Conservation (phyloP, 1,140 invertebrate genomes). For the Formica exsecta region DNA sequence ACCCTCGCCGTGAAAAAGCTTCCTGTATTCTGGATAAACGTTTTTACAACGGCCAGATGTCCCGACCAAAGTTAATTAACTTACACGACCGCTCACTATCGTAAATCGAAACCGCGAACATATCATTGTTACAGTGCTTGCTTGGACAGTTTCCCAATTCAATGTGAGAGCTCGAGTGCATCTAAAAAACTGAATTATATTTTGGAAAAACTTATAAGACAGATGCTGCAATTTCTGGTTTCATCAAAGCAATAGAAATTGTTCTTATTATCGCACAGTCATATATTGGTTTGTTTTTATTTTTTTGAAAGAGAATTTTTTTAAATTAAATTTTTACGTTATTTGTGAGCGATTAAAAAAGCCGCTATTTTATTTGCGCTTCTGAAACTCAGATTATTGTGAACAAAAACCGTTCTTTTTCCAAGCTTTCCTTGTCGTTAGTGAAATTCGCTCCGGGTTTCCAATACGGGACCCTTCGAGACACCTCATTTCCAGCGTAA, state of each 20-base stretch:
- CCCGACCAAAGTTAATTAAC: slow-evolving; percentile 45
- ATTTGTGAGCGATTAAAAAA: slow-evolving; percentile 33
- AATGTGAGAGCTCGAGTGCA: not conserved
- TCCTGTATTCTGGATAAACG: slow-evolving; percentile 8
- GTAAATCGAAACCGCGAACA: slow-evolving; percentile 58
- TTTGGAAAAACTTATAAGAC: not conserved
- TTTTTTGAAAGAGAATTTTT: not conserved
- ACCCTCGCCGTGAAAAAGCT: slow-evolving; percentile 48
- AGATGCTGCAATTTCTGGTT: not conserved
- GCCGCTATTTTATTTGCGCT: not conserved
- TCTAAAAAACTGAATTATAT: not conserved
- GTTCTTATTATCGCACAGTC: too few relatives aligned
- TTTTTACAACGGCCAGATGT: slow-evolving; percentile 49
- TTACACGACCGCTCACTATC: slow-evolving; percentile 23
- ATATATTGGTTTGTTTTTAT: slow-evolving; percentile 1
- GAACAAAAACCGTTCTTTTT: slow-evolving; percentile 23
- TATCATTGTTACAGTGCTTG: not conserved
- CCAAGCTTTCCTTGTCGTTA: slow-evolving; percentile 44
- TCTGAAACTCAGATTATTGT: slow-evolving; percentile 27
- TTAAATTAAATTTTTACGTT: slow-evolving; percentile 14
- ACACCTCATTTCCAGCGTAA: slow-evolving; percentile 51
- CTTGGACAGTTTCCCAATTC: not conserved
- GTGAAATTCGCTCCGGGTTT: slow-evolving; percentile 37
- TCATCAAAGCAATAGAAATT: not conserved
- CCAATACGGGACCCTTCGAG: slow-evolving; percentile 64